phyloP scores from a whole-genome alignment of 53 echinoderm and acorn worm genomes.

The Actinopyga echinites region DNA sequence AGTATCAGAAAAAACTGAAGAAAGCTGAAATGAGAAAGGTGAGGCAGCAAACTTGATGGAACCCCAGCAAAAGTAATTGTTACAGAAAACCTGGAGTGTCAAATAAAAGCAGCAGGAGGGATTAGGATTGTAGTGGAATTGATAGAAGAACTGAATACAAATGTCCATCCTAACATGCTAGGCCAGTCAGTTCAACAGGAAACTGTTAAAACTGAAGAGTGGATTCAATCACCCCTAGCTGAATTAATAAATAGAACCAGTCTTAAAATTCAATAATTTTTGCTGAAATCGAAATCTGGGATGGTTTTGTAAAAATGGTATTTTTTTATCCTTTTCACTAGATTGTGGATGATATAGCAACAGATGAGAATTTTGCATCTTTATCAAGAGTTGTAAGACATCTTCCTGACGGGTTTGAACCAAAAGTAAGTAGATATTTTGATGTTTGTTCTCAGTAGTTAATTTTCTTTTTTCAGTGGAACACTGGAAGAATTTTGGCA shows the following conservation, averaged over 20 bases:
- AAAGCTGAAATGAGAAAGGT: conserved; percentile 10
- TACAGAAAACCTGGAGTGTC: not conserved
- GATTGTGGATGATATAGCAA: not conserved
- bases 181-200: too few species aligned
- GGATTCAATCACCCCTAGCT: too few species aligned
- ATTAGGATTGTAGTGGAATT: too few species aligned
- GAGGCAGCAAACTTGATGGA: not conserved
- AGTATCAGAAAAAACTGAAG: conserved; percentile 16
- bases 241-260: too few species aligned
- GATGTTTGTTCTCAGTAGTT: not conserved
- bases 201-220: too few species aligned
- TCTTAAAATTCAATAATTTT: too few species aligned
- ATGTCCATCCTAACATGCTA: too few species aligned
- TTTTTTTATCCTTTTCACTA: not conserved
- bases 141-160: too few species aligned
- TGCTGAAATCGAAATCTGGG: too few species aligned
- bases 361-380: not conserved
- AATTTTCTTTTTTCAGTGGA: not conserved
- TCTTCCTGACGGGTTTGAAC: conserved; percentile 1
- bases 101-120: too few species aligned
- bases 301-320: not conserved
- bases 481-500: not conserved
- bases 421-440: not conserved
- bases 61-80: not conserved
- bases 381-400: not conserved